These are phyloP conservation scores for Acholoe squamosa DNA, from an alignment of 2,888 invertebrate genomes.

Conservation along the genomic window DNA sequence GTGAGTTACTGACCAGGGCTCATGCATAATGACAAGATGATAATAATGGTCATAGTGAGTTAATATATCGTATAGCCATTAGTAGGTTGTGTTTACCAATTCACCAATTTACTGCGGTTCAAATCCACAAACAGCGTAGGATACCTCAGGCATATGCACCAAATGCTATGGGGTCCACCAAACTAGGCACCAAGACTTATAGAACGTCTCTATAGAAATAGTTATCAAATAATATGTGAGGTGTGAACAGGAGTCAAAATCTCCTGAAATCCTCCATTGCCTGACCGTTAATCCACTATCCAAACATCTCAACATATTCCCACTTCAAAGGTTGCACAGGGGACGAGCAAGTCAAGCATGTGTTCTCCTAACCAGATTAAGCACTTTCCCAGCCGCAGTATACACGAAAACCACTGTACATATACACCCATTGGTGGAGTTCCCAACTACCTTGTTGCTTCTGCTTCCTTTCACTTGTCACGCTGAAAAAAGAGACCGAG, in stretches of 20 bases:
- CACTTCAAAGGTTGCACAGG: slow-evolving; percentile 39
- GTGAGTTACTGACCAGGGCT: too few relatives aligned
- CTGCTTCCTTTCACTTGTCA: slow-evolving; percentile 20
- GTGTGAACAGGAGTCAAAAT: slow-evolving; percentile 1
- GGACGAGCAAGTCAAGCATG: background rate
- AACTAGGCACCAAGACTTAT: background rate
- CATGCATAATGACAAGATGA: too few relatives aligned
- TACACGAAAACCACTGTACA: background rate
- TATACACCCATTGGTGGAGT: background rate
- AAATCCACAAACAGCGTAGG: too few relatives aligned
- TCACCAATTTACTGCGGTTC: too few relatives aligned
- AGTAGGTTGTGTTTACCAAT: too few relatives aligned
- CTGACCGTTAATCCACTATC: slow-evolving; percentile 9
- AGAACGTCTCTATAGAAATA: background rate
- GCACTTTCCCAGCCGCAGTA: slow-evolving; percentile 4
- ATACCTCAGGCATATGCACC: too few relatives aligned
- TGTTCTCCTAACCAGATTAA: slow-evolving; percentile 2
- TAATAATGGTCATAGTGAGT: too few relatives aligned
- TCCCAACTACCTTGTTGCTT: slow-evolving; percentile 29
- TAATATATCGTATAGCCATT: too few relatives aligned
- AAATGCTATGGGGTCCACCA: background rate
- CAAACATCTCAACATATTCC: background rate
- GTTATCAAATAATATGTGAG: background rate
- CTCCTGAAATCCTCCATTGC: background rate
- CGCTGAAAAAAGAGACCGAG: background rate